Evolutionary conservation across 1,140 invertebrate species (phyloP).

Genomic region (Samia ricini): DNA sequence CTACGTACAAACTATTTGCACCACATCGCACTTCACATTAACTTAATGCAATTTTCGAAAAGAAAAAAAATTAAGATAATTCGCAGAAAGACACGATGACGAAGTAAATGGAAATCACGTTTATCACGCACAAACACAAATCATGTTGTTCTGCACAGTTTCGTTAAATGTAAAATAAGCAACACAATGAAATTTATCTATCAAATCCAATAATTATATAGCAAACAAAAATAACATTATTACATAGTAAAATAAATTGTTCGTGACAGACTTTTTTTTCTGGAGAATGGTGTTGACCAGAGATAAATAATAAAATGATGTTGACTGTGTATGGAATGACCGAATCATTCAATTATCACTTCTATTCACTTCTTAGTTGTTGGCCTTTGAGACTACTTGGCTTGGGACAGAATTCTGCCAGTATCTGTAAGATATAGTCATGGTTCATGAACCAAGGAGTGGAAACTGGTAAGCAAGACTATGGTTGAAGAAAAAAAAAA

Average conservation of each 20-base stretch:
- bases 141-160: conserved; percentile 24
- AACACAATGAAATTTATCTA: conserved; percentile 18
- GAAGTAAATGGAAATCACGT: conserved; percentile 47
- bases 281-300: conserved; percentile 9
- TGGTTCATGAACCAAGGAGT: no score
- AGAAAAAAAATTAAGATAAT: conserved; percentile 45
- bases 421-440: no score
- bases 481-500: no score
- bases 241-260: conserved; percentile 27
- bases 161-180: conserved; percentile 10
- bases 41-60: conserved; percentile 43
- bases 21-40: conserved; percentile 67
- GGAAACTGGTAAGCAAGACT: no score
- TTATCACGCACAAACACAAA: conserved; percentile 37
- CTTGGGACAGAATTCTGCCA: no score
- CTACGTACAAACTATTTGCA: conserved; percentile 59
- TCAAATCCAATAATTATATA: conserved; percentile 22
- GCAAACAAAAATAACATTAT: conserved; percentile 30
- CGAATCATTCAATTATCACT: conserved; percentile 23
- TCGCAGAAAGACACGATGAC: conserved; percentile 55
- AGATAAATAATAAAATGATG: neutral
- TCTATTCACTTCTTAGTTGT: no score
- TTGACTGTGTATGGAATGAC: conserved; percentile 18
- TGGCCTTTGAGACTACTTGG: no score
- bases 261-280: conserved; percentile 32